These are phyloP conservation scores for Sterna hirundo DNA, from an alignment of 2,113 vertebrate species.

Conservation along the genomic window DNA sequence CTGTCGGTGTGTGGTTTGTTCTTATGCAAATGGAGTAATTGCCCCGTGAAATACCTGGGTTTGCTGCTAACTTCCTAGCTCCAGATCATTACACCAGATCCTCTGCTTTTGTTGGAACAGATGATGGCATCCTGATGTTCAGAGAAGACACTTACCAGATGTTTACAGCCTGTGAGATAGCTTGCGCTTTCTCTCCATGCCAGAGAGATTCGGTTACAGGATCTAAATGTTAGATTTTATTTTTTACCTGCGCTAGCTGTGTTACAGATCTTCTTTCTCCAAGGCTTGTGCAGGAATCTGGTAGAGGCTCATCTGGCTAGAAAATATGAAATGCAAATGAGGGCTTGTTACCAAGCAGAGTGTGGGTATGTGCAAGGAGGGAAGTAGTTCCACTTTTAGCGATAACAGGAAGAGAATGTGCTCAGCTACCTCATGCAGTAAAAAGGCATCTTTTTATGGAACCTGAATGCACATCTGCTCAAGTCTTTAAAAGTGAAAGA, in stretches of 20 bases:
- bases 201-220: neutral
- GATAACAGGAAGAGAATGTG: neutral
- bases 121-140: neutral
- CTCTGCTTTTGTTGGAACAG: neutral
- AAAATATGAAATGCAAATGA: constrained; percentile 37
- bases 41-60: neutral
- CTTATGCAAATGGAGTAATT: neutral
- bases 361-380: constrained; percentile 30
- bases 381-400: constrained; percentile 33
- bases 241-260: constrained; percentile 82
- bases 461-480: constrained; percentile 19
- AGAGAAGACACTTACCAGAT: neutral
- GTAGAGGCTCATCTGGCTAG: constrained; percentile 34
- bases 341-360: neutral
- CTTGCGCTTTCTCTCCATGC: neutral
- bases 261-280: constrained; percentile 74
- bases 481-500: neutral
- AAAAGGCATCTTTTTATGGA: constrained; percentile 26
- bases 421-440: constrained; percentile 2
- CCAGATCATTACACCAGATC: neutral
- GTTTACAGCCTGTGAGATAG: neutral
- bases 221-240: neutral
- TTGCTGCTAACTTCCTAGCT: neutral
- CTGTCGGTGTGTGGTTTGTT: neutral
- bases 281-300: neutral